Base-by-base conservation (phyloP, 1,140 invertebrate species). In the Samia ricini region DNA sequence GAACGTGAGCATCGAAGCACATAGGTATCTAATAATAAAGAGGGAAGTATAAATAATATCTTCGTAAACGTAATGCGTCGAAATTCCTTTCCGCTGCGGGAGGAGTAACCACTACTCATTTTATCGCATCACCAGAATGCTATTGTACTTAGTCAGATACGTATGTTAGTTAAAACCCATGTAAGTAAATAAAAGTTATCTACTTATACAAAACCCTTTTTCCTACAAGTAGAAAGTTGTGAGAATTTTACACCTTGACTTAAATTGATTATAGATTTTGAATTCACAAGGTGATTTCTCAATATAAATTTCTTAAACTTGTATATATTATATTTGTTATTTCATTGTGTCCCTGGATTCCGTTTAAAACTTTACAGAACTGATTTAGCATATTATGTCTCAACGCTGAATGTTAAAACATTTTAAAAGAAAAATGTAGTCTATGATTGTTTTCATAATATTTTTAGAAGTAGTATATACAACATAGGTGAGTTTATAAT, bases 401-500 rank as follows among this genome's bases (percentile, higher is more conserved):
- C 20, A 20, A 52, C 15, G 0, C 22, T 42, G 1, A 20, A 52
- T 12, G 19, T 52, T n/a, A 21, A 10, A 52, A 15, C n/a, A 21
- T 21, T 12, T 52, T 52, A 4, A 52, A 20, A 52, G 21, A 10
- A 19, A 52, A 4, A 52, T 21, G n/a, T n/a, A n/a, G n/a, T n/a
- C n/a, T n/a, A 12, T 21, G 21, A 19, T 20, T 6, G 19, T 21
- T 23, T 50, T 50, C 48, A 15, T 52, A 52, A 52, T 20, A 52
- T 52, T 52, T 12, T 52, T 52, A 52, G 33, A 42, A 10, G 15
- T 15, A 42, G 33, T 15, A 42, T 42, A 52, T 52, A 8, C 21
- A 52, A 52, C 19, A 52, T 52, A 21, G 22, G 20, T 52, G 50
- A 21, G 51, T 56, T 24, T 12, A 56, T 56, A 24, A 29, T 56